phyloP scores from a whole-genome alignment of 1,140 invertebrate species.

The Branchinecta lynchi region DNA sequence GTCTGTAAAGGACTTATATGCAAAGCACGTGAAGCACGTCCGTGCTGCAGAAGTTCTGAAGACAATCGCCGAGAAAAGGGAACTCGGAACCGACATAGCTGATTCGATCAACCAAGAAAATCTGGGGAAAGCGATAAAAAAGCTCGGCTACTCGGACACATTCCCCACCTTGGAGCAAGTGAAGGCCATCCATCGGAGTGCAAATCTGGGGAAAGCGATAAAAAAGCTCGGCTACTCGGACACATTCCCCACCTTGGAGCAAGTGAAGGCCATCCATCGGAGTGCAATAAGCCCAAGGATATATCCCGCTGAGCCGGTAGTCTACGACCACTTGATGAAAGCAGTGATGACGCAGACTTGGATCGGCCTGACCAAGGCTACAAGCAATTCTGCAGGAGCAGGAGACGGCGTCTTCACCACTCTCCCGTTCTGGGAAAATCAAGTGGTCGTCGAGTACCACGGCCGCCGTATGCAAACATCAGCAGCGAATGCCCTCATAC shows the following conservation, averaged over 20 bases:
- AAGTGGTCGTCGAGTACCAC: conserved; percentile 3
- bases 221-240: background rate
- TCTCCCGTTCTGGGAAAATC: background rate
- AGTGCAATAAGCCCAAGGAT: background rate
- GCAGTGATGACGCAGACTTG: background rate
- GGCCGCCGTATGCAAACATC: background rate
- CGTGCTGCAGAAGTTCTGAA: background rate
- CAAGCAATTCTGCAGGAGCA: background rate
- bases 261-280: background rate
- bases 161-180: background rate
- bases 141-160: background rate
- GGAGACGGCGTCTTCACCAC: background rate
- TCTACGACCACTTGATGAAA: background rate
- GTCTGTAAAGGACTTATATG: background rate
- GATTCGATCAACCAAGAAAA: background rate
- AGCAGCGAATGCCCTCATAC: background rate
- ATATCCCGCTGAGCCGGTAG: background rate
- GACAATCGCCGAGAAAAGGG: background rate
- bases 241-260: background rate
- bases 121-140: background rate
- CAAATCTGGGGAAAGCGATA: background rate
- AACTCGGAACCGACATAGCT: background rate
- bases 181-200: background rate
- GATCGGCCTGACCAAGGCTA: background rate
- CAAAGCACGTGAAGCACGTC: background rate